Conservation (phyloP, 2,888 invertebrate genomes). For the Eupelmus urozonus region DNA sequence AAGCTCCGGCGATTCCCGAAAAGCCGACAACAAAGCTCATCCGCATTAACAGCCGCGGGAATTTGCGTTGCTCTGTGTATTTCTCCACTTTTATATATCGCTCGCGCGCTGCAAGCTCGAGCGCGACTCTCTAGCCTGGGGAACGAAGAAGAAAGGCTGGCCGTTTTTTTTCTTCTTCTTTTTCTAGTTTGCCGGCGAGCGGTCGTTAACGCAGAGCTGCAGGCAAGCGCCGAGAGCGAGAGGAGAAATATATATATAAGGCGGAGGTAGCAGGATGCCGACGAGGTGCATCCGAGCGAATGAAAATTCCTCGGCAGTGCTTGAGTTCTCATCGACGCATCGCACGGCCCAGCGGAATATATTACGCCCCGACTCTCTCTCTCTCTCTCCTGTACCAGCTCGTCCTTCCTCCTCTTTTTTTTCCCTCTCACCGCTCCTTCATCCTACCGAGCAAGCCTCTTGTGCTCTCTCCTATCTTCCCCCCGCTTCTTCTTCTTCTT, state of each 20-base stretch:
- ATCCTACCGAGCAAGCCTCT: neutral
- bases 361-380: constrained; percentile 26
- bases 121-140: too few species aligned
- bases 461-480: neutral
- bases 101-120: too few species aligned
- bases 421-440: too few species aligned
- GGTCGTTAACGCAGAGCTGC: too few species aligned
- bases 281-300: constrained; percentile 34
- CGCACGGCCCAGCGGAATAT: constrained; percentile 24
- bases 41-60: too few species aligned
- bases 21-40: too few species aligned
- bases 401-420: constrained; percentile 34
- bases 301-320: constrained; percentile 37
- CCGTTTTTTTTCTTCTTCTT: too few species aligned
- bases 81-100: too few species aligned
- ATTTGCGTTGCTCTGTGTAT: too few species aligned
- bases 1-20: too few species aligned
- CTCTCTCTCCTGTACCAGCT: neutral
- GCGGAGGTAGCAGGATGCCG: neutral
- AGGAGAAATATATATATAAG: constrained; percentile 13
- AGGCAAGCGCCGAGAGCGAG: neutral
- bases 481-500: neutral
- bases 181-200: too few species aligned
- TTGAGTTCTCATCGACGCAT: constrained; percentile 52
- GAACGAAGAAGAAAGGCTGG: too few species aligned